Evolutionary conservation across 2,888 invertebrate genomes (phyloP).

Genomic region (Clitarchus hookeri): DNA sequence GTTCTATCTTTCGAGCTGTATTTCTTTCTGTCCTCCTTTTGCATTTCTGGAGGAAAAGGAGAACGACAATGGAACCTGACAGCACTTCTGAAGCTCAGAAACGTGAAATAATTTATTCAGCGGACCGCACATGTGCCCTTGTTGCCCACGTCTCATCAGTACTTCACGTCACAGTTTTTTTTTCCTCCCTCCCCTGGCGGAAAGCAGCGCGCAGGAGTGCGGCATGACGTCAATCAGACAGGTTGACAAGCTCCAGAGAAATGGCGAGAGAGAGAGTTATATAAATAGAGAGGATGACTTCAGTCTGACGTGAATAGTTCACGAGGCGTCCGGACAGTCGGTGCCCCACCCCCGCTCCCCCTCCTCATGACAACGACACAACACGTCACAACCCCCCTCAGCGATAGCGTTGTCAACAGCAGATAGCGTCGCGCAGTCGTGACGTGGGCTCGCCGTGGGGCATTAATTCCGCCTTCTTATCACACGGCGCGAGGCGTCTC

Average conservation of each 20-base stretch:
- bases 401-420: background rate
- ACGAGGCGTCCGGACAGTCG: conserved; percentile 10
- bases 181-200: background rate
- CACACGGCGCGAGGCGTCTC: background rate
- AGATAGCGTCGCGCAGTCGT: background rate
- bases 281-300: conserved; percentile 14
- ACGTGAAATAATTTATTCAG: background rate
- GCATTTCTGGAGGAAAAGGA: background rate
- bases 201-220: background rate
- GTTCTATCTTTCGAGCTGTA: background rate
- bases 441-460: background rate
- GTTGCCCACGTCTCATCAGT: background rate
- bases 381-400: background rate
- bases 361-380: background rate
- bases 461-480: background rate
- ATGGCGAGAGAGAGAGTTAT: conserved; percentile 10
- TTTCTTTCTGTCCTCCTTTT: background rate
- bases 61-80: background rate
- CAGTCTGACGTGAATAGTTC: background rate
- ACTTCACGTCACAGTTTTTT: conserved; percentile 10
- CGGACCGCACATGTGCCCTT: background rate
- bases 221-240: conserved; percentile 14
- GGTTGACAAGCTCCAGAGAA: conserved; percentile 10
- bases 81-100: background rate
- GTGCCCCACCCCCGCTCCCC: background rate